Evolutionary conservation across 2,113 vertebrate genomes (phyloP), one percentile per base, ranked within the genome.

Genomic region (Perca schrenkii): DNA sequence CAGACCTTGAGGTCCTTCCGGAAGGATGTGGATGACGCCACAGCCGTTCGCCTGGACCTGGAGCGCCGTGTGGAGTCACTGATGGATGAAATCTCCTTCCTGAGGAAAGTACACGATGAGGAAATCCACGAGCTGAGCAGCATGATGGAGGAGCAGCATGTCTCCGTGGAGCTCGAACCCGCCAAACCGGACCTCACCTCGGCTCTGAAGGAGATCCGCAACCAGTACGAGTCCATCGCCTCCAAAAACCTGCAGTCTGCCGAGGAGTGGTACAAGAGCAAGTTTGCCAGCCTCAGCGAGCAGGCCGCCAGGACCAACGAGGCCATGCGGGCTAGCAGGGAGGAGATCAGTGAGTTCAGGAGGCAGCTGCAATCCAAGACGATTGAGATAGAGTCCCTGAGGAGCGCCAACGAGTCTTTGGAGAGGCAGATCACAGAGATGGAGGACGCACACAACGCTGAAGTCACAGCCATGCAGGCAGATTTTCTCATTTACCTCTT

Each of bases 281-380:
- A 96, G 91, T 97, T 96, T 46, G 95, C 95, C 79, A 96, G 95
- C 88, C 95, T 98, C 62, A 96, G 93, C 17, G 96, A 97, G 84
- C 96, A 97, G 87, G 97, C 97, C 14, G 95, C 94, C 69, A 95
- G 96, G 85, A 97, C 95, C 96, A 95, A 94, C 46, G 96, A 97
- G 87, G 97, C 97, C 66, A 96, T 97, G 88, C 94, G 96, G 1
- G 96, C 96, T 86, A 96, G 94, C 91, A 95, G 97, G 66, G 95
- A 98, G 84, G 98, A 99, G 93, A 94, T 97, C 86, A 96, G 95
- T 10, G 97, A 98, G 82, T 97, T 96, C 94, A 95, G 98, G 83
- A 96, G 98, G 74, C 97, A 97, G 93, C 95, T 98, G 1, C 97
- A 97, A 92, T 95, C 96, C n/a, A 97, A 96, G 74, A 97, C 96